Percentiles rank a stretch among this genome's conserved stretches.
These are phyloP conservation scores for Corapipo altera DNA, from an alignment of 2,113 vertebrate genomes.

Conservation along the genomic window DNA sequence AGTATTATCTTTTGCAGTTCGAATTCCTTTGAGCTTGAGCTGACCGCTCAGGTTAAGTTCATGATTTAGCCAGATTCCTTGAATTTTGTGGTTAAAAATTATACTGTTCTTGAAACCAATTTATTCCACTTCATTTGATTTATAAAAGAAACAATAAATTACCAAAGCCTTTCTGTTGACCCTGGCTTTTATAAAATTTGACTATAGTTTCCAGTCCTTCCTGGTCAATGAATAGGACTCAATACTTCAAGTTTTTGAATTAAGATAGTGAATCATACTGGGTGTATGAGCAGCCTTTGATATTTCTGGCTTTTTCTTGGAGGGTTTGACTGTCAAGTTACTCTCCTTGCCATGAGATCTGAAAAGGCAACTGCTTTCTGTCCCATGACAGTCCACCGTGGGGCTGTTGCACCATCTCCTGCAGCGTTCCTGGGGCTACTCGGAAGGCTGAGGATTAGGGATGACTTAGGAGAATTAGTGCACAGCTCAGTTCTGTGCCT, in stretches of 20 bases:
- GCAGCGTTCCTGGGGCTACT: accelerated
- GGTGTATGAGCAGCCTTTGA: not conserved
- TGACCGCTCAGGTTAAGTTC: not conserved
- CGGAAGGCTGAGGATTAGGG: not conserved
- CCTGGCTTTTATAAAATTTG: not conserved
- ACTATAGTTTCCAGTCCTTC: not conserved
- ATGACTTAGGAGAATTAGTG: not conserved
- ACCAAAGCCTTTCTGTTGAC: not conserved
- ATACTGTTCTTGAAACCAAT: not conserved
- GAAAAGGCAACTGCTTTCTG: not conserved
- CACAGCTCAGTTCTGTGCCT: not conserved
- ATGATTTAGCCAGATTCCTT: not conserved
- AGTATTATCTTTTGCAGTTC: not conserved
- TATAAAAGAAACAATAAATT: not conserved
- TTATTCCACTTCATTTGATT: not conserved
- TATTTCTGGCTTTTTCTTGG: not conserved
- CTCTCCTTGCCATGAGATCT: not conserved
- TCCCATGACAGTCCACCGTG: not conserved
- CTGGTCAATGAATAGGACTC: not conserved
- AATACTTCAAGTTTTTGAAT: not conserved
- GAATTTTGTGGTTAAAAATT: conserved; percentile 6
- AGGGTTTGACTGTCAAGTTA: not conserved
- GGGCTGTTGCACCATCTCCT: not conserved
- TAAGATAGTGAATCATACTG: not conserved
- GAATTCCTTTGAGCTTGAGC: not conserved